Conservation (phyloP, 2,797 vertebrate species). For the Ctenosaura bakeri region DNA sequence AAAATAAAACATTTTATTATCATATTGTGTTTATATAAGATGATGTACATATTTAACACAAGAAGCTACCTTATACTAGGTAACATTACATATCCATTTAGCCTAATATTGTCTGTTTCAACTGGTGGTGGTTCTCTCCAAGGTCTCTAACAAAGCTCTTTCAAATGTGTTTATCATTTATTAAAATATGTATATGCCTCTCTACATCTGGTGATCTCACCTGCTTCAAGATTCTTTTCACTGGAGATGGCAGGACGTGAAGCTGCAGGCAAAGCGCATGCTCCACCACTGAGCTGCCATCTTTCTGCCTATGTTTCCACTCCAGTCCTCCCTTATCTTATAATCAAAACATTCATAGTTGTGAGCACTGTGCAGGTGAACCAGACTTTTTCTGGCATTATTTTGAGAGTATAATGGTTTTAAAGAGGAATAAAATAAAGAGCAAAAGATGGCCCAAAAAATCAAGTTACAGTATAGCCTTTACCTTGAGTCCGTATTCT, state of each 20-base stretch:
- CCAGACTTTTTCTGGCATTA: not conserved
- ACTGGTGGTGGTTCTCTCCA: not conserved
- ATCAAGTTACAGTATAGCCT: conserved; percentile 37
- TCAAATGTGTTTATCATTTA: not conserved
- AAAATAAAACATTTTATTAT: conserved; percentile 43
- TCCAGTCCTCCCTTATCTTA: not conserved
- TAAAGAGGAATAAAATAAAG: not conserved
- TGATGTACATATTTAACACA: not conserved
- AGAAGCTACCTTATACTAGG: not conserved
- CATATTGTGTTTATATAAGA: not conserved
- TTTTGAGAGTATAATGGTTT: not conserved
- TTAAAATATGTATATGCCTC: not conserved
- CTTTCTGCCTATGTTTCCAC: not conserved
- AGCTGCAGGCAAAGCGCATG: not conserved
- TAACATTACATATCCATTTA: not conserved
- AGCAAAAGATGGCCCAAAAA: not conserved
- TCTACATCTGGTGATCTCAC: not conserved
- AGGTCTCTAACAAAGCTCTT: not conserved
- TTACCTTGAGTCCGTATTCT: conserved; percentile 86
- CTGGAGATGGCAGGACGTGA: not conserved
- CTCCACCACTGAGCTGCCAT: not conserved
- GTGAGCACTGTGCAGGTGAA: not conserved
- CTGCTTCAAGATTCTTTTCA: not conserved
- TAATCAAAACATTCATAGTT: not conserved
- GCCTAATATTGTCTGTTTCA: not conserved